Conservation (phyloP, 2,888 invertebrate species). For the Sicus ferrugineus region DNA sequence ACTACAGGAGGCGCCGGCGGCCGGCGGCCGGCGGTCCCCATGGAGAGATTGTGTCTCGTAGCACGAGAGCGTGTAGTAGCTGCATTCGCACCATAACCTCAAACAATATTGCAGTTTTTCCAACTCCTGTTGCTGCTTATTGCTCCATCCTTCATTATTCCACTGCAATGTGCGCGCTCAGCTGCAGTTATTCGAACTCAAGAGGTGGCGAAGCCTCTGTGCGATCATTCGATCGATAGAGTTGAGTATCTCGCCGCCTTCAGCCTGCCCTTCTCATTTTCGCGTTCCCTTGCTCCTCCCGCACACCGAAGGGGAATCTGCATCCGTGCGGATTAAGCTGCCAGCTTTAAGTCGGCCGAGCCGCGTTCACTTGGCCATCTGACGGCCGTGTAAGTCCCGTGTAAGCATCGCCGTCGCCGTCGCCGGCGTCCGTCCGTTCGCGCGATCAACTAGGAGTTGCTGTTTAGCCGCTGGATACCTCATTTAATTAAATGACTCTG, state of each 20-base stretch:
- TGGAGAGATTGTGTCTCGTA: no score
- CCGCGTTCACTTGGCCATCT: neutral
- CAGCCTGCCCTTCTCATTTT: neutral
- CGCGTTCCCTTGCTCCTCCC: neutral
- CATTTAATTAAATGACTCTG: constrained; percentile 56
- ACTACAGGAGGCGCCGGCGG: neutral
- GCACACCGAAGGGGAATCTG: neutral
- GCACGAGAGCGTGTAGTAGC: no score
- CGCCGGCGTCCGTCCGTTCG: neutral
- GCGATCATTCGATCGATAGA: neutral
- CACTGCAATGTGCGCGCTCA: neutral
- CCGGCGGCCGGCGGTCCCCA: neutral
- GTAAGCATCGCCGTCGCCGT: neutral
- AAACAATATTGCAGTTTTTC: neutral
- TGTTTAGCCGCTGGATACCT: constrained; percentile 58
- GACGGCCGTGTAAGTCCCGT: constrained; percentile 6
- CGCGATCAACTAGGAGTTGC: constrained; percentile 44
- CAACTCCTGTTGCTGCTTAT: neutral
- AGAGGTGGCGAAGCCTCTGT: neutral
- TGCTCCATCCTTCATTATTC: neutral
- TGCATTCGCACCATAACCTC: no score
- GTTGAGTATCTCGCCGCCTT: neutral
- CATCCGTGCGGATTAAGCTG: neutral
- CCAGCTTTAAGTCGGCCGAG: neutral
- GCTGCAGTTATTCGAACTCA: constrained; percentile 12